Evolutionary conservation across 2,888 invertebrate species (phyloP).

Genomic region (Eupeodes latifasciatus): DNA sequence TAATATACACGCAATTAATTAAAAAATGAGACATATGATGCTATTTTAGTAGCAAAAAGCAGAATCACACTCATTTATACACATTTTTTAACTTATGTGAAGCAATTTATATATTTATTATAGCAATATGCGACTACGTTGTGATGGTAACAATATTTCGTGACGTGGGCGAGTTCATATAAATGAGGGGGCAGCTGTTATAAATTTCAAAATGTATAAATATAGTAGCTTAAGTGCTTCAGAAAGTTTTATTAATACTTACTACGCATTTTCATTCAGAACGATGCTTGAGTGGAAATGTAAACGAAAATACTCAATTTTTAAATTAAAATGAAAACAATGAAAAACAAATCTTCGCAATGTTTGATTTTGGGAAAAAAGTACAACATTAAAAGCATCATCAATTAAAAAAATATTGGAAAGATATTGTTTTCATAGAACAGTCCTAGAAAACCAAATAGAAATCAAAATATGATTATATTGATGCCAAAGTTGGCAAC

Average conservation of each 20-base stretch:
- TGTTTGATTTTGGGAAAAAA: too few relatives aligned
- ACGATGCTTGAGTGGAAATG: conserved; percentile 18
- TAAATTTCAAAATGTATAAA: not conserved
- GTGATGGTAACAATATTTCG: not conserved
- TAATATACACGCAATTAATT: conserved; percentile 21
- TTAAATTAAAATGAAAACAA: not conserved
- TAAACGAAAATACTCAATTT: conserved; percentile 22
- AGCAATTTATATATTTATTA: not conserved
- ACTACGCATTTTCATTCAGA: conserved; percentile 65
- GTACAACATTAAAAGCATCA: too few relatives aligned
- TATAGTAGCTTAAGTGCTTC: not conserved
- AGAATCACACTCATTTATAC: not conserved
- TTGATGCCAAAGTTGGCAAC: too few relatives aligned
- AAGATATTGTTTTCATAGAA: too few relatives aligned
- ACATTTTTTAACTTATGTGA: conserved; percentile 7
- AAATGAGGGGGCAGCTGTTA: conserved; percentile 12
- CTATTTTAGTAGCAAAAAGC: conserved; percentile 31
- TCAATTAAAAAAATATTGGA: too few relatives aligned
- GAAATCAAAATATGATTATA: too few relatives aligned
- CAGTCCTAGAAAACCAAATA: too few relatives aligned
- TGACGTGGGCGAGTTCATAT: conserved; percentile 43
- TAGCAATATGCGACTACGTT: not conserved
- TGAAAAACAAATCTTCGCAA: too few relatives aligned
- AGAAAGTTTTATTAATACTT: conserved; percentile 14
- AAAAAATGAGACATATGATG: conserved; percentile 23